A percentile compares a stretch with the other conserved stretches of the same genome.
phyloP scores from a whole-genome alignment of 2,113 vertebrate genomes.

The Periophthalmodon schlosseri region DNA sequence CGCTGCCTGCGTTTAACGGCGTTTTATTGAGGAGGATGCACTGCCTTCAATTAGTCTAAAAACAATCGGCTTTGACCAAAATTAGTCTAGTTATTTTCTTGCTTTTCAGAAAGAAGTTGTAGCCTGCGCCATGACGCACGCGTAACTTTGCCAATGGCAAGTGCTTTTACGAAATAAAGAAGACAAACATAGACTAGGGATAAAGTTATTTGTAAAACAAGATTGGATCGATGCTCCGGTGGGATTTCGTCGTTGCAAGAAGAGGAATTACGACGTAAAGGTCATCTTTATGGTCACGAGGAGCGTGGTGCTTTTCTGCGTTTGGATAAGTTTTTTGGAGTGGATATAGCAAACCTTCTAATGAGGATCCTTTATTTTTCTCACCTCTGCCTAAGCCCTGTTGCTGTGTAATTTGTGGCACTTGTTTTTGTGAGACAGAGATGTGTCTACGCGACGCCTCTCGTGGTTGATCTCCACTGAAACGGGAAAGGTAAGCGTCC shows the following conservation, averaged over 20 bases:
- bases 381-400: conserved; percentile 30
- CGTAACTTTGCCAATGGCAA: conserved; percentile 23
- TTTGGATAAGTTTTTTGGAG: conserved; percentile 68
- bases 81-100: conserved; percentile 7
- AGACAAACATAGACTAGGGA: conserved; percentile 54
- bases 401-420: conserved; percentile 74
- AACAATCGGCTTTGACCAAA: conserved; percentile 52
- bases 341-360: conserved; percentile 44
- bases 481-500: conserved; percentile 71
- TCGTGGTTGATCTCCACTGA: conserved; percentile 67
- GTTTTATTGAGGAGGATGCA: conserved; percentile 29
- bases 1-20: conserved; percentile 59
- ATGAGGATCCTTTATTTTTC: conserved; percentile 63
- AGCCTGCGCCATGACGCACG: conserved; percentile 34
- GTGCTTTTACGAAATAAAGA: conserved; percentile 26
- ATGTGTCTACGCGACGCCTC: conserved; percentile 76
- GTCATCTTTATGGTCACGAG: conserved; percentile 58
- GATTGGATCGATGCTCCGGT: conserved; percentile 70
- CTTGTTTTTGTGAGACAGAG: conserved; percentile 71
- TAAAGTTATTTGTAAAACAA: conserved; percentile 63
- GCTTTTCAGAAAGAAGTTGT: conserved; percentile 64
- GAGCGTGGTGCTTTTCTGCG: conserved; percentile 65
- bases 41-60: conserved; percentile 51
- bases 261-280: conserved; percentile 76
- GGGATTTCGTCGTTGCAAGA: conserved; percentile 66